A percentile compares a stretch with the other conserved stretches of the same genome.
phyloP scores from a whole-genome alignment of 2,113 vertebrate species.

The Corynorhinus townsendii region DNA sequence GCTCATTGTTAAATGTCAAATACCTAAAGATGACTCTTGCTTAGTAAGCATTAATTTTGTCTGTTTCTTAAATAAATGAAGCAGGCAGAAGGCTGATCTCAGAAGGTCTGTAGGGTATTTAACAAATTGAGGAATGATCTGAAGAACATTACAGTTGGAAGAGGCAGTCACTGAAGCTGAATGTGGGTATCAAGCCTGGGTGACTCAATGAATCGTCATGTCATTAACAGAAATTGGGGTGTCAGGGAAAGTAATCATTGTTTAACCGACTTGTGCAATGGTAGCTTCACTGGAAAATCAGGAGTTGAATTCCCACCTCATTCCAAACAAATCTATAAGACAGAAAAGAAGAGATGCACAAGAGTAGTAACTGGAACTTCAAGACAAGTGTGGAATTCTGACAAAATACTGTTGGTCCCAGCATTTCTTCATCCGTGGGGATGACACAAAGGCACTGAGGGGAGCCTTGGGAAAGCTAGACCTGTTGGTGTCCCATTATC shows the following conservation, averaged over 20 bases:
- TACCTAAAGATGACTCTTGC: background rate
- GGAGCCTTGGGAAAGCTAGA: accelerated
- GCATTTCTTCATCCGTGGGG: background rate
- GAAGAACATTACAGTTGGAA: background rate
- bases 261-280: background rate
- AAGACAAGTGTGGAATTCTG: background rate
- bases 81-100: background rate
- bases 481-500: background rate
- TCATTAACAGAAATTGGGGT: background rate
- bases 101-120: background rate
- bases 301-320: background rate
- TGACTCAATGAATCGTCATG: background rate
- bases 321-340: background rate
- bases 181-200: background rate
- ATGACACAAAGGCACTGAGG: background rate
- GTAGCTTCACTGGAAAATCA: background rate
- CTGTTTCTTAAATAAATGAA: background rate
- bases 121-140: background rate
- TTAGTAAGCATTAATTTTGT: background rate
- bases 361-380: background rate
- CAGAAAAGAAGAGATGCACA: background rate
- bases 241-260: background rate
- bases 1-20: background rate
- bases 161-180: background rate
- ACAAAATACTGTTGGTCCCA: background rate